Evolutionary conservation across 1,140 invertebrate genomes (phyloP).

Genomic region (Trichonephila inaurata): DNA sequence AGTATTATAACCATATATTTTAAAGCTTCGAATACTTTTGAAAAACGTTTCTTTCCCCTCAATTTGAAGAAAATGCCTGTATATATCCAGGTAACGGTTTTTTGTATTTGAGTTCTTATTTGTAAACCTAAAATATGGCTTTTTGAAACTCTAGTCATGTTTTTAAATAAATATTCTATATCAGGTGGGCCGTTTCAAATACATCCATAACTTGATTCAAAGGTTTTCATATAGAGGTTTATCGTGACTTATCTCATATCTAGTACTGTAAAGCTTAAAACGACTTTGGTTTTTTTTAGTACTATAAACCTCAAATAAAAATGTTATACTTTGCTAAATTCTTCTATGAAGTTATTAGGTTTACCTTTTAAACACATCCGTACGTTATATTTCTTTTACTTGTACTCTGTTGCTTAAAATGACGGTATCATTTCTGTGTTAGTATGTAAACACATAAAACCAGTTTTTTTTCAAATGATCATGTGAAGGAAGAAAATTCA

Average conservation of each 20-base stretch:
- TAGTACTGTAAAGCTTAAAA: not conserved
- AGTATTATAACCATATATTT: not conserved
- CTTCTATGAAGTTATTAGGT: not conserved
- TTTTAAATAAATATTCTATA: not conserved
- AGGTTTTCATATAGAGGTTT: slow-evolving; percentile 5
- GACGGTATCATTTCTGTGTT: not conserved
- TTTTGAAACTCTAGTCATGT: not conserved
- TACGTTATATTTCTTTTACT: not conserved
- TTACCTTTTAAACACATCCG: not conserved
- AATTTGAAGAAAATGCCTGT: not conserved
- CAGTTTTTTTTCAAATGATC: too few species aligned
- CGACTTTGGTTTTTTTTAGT: too few species aligned
- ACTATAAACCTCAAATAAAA: not conserved
- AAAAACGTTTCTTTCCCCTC: not conserved
- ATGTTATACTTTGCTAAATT: not conserved
- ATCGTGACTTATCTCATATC: not conserved
- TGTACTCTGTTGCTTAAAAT: not conserved
- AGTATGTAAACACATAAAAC: not conserved
- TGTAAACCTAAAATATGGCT: not conserved
- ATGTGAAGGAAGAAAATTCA: too few species aligned
- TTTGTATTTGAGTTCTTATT: not conserved
- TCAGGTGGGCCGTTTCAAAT: slow-evolving; percentile 4
- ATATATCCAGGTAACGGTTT: not conserved
- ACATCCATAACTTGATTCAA: slow-evolving; percentile 39
- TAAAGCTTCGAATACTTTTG: not conserved